Conservation (phyloP, 2,113 vertebrate genomes). For the Coryphaenoides rupestris region DNA sequence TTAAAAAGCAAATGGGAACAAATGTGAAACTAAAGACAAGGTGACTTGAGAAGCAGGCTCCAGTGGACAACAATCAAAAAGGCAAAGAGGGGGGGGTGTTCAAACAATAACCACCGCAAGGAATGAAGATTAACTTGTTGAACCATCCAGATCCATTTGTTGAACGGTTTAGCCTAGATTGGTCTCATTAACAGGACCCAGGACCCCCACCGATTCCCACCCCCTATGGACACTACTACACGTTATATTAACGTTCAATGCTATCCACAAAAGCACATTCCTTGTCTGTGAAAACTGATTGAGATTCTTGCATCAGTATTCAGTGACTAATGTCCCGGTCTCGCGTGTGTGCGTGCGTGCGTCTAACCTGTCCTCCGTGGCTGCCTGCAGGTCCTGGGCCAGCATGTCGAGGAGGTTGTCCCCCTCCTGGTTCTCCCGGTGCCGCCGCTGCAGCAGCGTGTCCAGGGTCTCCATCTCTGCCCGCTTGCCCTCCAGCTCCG, state of each 20-base stretch:
- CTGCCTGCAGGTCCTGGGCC: conserved; percentile 74
- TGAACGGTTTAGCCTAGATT: too few species aligned
- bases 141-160: too few species aligned
- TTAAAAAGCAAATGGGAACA: not conserved
- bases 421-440: conserved; percentile 82
- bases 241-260: too few species aligned
- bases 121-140: not conserved
- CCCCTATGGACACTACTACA: too few species aligned
- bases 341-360: not conserved
- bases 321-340: too few species aligned
- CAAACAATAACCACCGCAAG: not conserved
- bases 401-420: conserved; percentile 82
- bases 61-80: not conserved
- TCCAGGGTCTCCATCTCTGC: conserved; percentile 80
- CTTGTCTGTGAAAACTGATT: too few species aligned
- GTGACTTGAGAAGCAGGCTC: not conserved
- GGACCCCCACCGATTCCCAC: too few species aligned
- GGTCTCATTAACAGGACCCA: too few species aligned
- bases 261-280: too few species aligned
- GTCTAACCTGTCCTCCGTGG: conserved; percentile 79
- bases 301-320: too few species aligned
- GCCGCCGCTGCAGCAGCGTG: conserved; percentile 72
- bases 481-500: conserved; percentile 69
- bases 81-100: not conserved
- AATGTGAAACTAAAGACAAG: not conserved